Base-by-base conservation (phyloP, 2,888 invertebrate genomes). In the Automeris io region DNA sequence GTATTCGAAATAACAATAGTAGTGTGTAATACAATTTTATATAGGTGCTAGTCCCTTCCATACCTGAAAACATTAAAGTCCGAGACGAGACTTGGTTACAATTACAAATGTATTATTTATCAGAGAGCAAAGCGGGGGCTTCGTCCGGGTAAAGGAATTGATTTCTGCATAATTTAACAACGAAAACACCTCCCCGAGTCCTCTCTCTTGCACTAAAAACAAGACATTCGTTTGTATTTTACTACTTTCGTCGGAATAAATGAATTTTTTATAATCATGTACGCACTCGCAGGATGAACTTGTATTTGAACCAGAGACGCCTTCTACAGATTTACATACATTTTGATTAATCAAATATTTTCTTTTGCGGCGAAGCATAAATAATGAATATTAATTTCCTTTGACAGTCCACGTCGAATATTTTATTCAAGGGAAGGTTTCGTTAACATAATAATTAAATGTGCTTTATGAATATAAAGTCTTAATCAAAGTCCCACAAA, bases 391-490 rank as follows among this genome's bases (percentile, higher is more conserved):
- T 65, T 72, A 71, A 79, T 78, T 77, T 66, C 46, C 74, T 83
- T 83, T 82, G 85, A 83, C 79, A 75, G 66, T 58, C 63, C 62
- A 59, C 56, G 53, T 69, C 76, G 80, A 61, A 81, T 81, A 82
- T 82, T 80, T 82, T 83, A 86, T 86, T 83, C 85, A 85, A 73
- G 77, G 73, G 77, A 68, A 71, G 75, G 72, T 73, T 78, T 81
- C 81, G 80, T 86, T 86, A 77, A 77, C 83, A 85, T 85, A 80
- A 78, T 85, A 85, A 85, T 85, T 83, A 85, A 82, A 85, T 69
- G 71, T 78, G 71, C 73, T 78, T 82, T 79, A 80, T 85, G 85
- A 85, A 86, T 85, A 82, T 70, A 75, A 83, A 83, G 62, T 77
- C 69, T 70, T 74, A 70, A 70, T 73, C 71, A 73, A 78, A 82